Evolutionary conservation across 1,140 invertebrate species (phyloP).

Genomic region (Heliconius hermathena): DNA sequence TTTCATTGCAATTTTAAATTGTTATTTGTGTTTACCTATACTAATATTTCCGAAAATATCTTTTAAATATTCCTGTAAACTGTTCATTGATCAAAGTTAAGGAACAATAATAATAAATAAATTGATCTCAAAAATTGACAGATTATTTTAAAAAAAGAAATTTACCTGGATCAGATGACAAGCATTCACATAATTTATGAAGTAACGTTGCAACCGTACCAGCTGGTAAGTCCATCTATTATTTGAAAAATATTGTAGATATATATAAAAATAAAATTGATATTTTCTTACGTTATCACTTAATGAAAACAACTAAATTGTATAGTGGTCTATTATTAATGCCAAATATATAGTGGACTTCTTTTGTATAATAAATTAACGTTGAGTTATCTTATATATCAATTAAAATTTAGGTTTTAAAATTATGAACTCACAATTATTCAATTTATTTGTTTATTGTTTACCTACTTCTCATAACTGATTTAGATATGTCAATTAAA

Average conservation of each 20-base stretch:
- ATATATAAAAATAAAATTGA: neutral
- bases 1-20: neutral
- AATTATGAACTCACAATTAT: neutral
- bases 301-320: neutral
- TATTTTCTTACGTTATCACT: neutral
- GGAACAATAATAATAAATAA: slow-evolving; percentile 31
- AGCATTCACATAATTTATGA: slow-evolving; percentile 66
- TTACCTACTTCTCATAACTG: slow-evolving; percentile 9
- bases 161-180: slow-evolving; percentile 72
- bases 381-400: neutral
- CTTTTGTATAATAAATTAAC: neutral
- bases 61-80: slow-evolving; percentile 60
- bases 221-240: slow-evolving; percentile 58
- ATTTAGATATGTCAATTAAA: slow-evolving; percentile 6
- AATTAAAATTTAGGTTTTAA: neutral
- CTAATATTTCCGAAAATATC: slow-evolving; percentile 45
- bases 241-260: neutral
- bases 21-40: slow-evolving; percentile 19
- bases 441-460: slow-evolving; percentile 1
- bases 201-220: slow-evolving; percentile 58
- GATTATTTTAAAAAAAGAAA: slow-evolving; percentile 61
- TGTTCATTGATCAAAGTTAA: slow-evolving; percentile 53
- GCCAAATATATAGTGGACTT: neutral
- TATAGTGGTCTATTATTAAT: neutral
- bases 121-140: slow-evolving; percentile 37